Percentiles rank a stretch among this genome's conserved stretches.
phyloP scores from a whole-genome alignment of 2,888 invertebrate genomes.

The Caenorhabditis sp. region DNA sequence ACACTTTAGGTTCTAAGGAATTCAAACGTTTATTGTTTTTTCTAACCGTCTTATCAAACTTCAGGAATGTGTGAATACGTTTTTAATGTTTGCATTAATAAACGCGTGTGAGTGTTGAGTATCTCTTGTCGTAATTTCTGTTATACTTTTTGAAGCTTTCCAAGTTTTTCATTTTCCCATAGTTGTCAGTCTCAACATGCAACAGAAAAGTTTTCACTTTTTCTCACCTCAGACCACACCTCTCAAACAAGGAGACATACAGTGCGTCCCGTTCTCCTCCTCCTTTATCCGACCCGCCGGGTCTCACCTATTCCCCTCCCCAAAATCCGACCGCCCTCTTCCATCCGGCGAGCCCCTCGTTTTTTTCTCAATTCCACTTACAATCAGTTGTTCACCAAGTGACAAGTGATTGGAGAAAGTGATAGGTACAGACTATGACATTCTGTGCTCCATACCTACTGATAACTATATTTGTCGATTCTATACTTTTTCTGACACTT shows the following conservation, averaged over 20 bases:
- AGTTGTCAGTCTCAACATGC: neutral
- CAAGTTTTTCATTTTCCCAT: constrained; percentile 7
- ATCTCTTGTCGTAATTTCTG: neutral
- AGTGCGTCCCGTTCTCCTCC: constrained; percentile 24
- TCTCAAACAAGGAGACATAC: neutral
- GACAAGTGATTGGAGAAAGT: constrained; percentile 43
- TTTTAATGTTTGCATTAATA: neutral
- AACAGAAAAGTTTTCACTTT: neutral
- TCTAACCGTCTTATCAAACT: neutral
- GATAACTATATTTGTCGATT: constrained; percentile 51
- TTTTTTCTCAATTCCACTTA: constrained; percentile 45
- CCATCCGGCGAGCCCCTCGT: constrained; percentile 41
- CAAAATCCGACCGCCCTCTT: constrained; percentile 52
- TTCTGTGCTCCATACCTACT: constrained; percentile 46
- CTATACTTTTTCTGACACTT: constrained; percentile 9
- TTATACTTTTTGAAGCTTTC: neutral
- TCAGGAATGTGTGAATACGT: neutral
- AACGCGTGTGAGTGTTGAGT: neutral
- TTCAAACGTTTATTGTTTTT: neutral
- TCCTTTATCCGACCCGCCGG: constrained; percentile 34
- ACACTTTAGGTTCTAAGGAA: neutral
- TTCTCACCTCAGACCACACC: neutral
- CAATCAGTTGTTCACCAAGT: constrained; percentile 55
- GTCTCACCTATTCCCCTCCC: constrained; percentile 29
- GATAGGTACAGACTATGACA: constrained; percentile 56